Percentiles rank a stretch among this genome's conserved stretches.
Evolutionary conservation across 2,888 invertebrate species (phyloP).

Genomic region (Ophraella communa): DNA sequence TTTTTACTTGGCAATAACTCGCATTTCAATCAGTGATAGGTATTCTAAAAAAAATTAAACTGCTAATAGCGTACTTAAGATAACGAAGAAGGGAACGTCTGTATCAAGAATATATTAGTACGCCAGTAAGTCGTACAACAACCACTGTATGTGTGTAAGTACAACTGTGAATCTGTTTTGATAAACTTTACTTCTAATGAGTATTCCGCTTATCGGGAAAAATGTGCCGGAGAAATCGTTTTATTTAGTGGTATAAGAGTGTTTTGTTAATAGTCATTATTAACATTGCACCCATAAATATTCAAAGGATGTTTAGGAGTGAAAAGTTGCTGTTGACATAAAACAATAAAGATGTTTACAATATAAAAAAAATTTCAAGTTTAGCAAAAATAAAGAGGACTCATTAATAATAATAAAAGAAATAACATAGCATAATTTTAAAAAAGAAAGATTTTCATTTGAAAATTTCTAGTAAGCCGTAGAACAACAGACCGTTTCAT

Average conservation of each 20-base stretch:
- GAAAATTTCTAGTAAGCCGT: too few species aligned
- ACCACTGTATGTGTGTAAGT: neutral
- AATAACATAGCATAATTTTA: too few species aligned
- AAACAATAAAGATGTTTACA: too few species aligned
- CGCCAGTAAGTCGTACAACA: neutral
- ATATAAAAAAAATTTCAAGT: too few species aligned
- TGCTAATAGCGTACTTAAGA: constrained; percentile 12
- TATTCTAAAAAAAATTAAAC: constrained; percentile 4
- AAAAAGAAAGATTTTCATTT: too few species aligned
- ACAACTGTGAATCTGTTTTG: neutral
- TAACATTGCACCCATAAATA: neutral
- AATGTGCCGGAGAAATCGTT: neutral
- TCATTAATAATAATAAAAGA: too few species aligned
- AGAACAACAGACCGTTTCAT: too few species aligned
- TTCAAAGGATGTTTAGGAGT: neutral
- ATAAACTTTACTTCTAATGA: neutral
- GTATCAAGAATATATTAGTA: constrained; percentile 5
- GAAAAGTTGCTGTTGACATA: too few species aligned
- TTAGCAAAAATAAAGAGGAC: too few species aligned
- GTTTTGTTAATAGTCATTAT: neutral
- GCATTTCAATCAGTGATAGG: constrained; percentile 3
- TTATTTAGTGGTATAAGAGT: neutral
- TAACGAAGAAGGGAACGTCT: constrained; percentile 5
- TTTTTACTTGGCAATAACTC: neutral
- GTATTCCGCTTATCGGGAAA: neutral